phyloP scores from a whole-genome alignment of 1,140 invertebrate species.

The Camponotus floridanus region DNA sequence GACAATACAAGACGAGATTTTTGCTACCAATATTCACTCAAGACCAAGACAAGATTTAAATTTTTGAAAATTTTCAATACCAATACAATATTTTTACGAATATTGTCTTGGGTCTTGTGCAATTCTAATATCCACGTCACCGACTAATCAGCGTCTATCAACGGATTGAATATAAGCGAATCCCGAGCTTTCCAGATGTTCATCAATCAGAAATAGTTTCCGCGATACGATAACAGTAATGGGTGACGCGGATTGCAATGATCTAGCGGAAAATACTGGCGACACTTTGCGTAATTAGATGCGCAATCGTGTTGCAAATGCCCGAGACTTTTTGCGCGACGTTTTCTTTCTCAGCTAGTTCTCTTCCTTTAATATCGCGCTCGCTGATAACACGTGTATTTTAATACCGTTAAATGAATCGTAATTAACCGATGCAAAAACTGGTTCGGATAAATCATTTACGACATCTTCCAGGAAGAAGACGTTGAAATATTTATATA shows the following conservation, averaged over 20 bases:
- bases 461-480: background rate
- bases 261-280: slow-evolving; percentile 8
- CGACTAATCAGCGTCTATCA: slow-evolving; percentile 76
- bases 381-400: background rate
- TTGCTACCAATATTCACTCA: no score
- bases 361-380: background rate
- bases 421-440: slow-evolving; percentile 28
- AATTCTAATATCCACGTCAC: slow-evolving; percentile 62
- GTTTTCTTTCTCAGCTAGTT: background rate
- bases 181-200: slow-evolving; percentile 52
- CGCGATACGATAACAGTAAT: slow-evolving; percentile 50
- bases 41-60: no score
- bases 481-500: slow-evolving; percentile 21
- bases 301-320: background rate
- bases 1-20: no score
- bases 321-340: background rate
- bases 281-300: slow-evolving; percentile 33
- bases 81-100: no score
- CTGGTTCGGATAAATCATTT: slow-evolving; percentile 13
- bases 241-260: background rate
- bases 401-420: slow-evolving; percentile 15
- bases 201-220: slow-evolving; percentile 67
- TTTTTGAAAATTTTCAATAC: no score
- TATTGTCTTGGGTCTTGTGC: no score
- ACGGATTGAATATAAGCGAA: slow-evolving; percentile 9